Percentiles rank a stretch among this genome's conserved stretches.
Evolutionary conservation across 2,888 invertebrate species (phyloP).

Genomic region (Limenitis camilla): DNA sequence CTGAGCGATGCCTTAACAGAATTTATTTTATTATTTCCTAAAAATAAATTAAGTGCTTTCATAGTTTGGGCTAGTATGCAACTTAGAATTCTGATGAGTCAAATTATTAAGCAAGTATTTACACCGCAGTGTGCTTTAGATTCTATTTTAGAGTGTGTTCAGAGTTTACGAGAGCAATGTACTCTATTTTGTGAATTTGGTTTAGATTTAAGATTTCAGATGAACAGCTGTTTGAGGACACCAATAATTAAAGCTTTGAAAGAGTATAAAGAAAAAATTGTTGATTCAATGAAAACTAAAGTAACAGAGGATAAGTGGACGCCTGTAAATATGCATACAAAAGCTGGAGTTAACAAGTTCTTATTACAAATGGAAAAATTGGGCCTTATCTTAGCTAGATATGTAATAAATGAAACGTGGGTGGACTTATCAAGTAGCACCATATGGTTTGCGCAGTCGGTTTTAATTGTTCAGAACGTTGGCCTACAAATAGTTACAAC

Average conservation of each 20-base stretch:
- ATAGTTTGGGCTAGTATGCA: constrained; percentile 94
- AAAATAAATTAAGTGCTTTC: constrained; percentile 78
- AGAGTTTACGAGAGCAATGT: constrained; percentile 84
- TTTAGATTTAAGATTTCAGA: constrained; percentile 92
- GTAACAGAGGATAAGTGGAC: constrained; percentile 90
- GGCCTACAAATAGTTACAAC: constrained; percentile 83
- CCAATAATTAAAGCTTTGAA: constrained; percentile 84
- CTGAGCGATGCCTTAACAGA: constrained; percentile 80
- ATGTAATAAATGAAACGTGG: constrained; percentile 78
- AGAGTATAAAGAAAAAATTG: constrained; percentile 86
- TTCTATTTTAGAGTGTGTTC: constrained; percentile 89
- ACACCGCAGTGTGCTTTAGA: constrained; percentile 90
- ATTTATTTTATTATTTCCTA: constrained; percentile 83
- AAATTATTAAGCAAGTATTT: constrained; percentile 90
- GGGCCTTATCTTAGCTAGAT: constrained; percentile 80
- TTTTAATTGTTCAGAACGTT: constrained; percentile 82
- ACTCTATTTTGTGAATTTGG: constrained; percentile 78
- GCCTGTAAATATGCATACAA: constrained; percentile 85
- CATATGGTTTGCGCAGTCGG: constrained; percentile 84
- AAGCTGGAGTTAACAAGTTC: constrained; percentile 79
- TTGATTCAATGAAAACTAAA: constrained; percentile 86
- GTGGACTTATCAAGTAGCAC: constrained; percentile 86
- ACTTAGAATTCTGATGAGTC: constrained; percentile 84
- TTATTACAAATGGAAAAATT: constrained; percentile 80
- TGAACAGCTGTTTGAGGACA: constrained; percentile 87